phyloP scores from a whole-genome alignment of 2,797 vertebrate genomes.

The Coluber constrictor region DNA sequence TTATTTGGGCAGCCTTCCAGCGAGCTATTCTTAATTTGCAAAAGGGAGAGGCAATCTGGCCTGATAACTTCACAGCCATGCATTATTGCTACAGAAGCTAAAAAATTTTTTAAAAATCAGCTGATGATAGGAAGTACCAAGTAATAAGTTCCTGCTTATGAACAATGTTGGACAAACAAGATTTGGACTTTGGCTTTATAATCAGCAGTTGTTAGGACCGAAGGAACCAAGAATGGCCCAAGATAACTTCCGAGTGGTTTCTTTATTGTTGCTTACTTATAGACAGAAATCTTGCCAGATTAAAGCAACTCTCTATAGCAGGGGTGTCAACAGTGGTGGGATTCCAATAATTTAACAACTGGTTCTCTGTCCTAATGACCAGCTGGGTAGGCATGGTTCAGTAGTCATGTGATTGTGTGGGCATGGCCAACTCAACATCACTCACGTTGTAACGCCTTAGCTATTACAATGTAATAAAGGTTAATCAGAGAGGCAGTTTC shows the following conservation, averaged over 20 bases:
- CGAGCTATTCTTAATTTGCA: constrained; percentile 51
- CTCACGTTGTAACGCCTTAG: too few relatives aligned
- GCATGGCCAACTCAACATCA: too few relatives aligned
- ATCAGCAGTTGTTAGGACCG: not conserved
- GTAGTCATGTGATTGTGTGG: too few relatives aligned
- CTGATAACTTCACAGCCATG: constrained; percentile 43
- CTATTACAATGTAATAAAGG: too few relatives aligned
- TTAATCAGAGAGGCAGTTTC: too few relatives aligned
- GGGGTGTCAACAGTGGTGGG: too few relatives aligned
- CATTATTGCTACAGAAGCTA: constrained; percentile 50
- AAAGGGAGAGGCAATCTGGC: constrained; percentile 53
- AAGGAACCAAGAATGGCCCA: not conserved
- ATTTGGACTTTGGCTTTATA: not conserved
- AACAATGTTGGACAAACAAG: constrained; percentile 22
- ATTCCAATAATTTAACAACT: too few relatives aligned
- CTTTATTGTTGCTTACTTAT: not conserved
- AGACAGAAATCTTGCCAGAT: not conserved
- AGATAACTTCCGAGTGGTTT: not conserved
- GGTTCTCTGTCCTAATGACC: too few relatives aligned
- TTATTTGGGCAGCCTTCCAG: constrained; percentile 63
- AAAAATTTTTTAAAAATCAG: constrained; percentile 36
- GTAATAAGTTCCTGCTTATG: constrained; percentile 59
- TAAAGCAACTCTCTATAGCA: not conserved
- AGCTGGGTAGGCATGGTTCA: too few relatives aligned
- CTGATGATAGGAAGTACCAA: constrained; percentile 54